Base-by-base conservation (phyloP, 2,797 vertebrate genomes). In the Phaenicophaeus curvirostris region DNA sequence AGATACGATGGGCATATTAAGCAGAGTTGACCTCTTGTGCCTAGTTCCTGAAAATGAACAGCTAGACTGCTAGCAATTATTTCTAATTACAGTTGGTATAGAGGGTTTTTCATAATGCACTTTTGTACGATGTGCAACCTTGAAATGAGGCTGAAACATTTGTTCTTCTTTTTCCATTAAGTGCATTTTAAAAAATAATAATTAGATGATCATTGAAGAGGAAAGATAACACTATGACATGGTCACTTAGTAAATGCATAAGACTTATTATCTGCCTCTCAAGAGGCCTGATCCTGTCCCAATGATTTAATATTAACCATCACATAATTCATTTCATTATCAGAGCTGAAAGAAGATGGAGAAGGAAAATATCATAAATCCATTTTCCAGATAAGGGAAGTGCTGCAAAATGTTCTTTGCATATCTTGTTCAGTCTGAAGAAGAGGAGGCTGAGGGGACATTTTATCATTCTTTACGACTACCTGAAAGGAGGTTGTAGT, bases 11-110 rank as follows among this genome's bases (percentile, higher is more conserved):
- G 93, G 33, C 61, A 54, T 93, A 94, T 80, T 39, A 61, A 89
- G 74, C 25, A 51, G 84, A 87, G 81, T 74, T 87, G 94, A 92
- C 87, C 90, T 84, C 69, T 35, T 51, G 72, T 51, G 72, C 58
- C 78, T 75, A 4, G 37, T 19, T 80, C 42, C 68, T 95, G 93
- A 90, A 92, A 94, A 90, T 31, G 93, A 95, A 33, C 59, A 77
- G 65, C 68, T 35, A 80, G 89, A 20, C 84, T 77, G 67, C 68
- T 89, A 72, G 57, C 75, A 95, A 96, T 96, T 95, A 95, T 71
- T 67, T 95, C 92, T 95, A 94, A 96, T 96, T 96, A 90, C 72
- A 74, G 54, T 11, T 65, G 46, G 51, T 83, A 78, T 28, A 92
- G 87, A 94, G 72, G 42, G 28, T 23, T 80, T 90, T 91, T 81